phyloP scores from a whole-genome alignment of 2,888 invertebrate species.

The Spilosoma lubricipeda region DNA sequence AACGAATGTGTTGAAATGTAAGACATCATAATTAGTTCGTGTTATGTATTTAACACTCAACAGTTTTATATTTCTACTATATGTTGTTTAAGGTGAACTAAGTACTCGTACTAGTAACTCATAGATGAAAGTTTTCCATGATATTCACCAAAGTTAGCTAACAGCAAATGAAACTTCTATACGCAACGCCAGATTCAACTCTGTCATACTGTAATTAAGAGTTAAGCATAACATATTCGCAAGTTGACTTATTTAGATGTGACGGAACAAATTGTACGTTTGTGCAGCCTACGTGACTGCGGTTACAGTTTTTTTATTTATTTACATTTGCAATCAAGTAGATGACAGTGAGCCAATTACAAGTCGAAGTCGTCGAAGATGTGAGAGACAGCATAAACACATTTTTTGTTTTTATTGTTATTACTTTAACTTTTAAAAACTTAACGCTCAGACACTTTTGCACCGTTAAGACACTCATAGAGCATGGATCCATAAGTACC shows the following conservation, averaged over 20 bases:
- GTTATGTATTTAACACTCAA: not conserved
- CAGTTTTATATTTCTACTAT: not conserved
- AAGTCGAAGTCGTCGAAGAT: no score
- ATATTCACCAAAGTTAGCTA: not conserved
- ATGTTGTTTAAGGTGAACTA: not conserved
- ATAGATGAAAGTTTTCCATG: not conserved
- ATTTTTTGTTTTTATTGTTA: no score
- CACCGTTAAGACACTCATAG: no score
- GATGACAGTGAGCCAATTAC: no score
- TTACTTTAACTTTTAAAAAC: no score
- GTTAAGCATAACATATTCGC: not conserved
- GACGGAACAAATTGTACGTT: not conserved
- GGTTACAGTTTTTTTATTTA: no score
- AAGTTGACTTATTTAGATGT: no score
- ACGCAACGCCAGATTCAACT: not conserved
- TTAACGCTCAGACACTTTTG: no score
- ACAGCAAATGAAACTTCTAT: not conserved
- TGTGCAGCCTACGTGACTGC: not conserved
- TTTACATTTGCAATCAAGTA: no score
- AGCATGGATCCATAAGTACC: no score
- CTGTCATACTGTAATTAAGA: not conserved
- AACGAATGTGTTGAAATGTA: conserved; percentile 5
- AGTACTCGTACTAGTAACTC: not conserved
- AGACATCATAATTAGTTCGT: conserved; percentile 3
- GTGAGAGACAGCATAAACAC: no score